Percentiles rank a stretch among this genome's conserved stretches.
Conservation (phyloP, 1,140 invertebrate genomes). For the Odontomachus brunneus region DNA sequence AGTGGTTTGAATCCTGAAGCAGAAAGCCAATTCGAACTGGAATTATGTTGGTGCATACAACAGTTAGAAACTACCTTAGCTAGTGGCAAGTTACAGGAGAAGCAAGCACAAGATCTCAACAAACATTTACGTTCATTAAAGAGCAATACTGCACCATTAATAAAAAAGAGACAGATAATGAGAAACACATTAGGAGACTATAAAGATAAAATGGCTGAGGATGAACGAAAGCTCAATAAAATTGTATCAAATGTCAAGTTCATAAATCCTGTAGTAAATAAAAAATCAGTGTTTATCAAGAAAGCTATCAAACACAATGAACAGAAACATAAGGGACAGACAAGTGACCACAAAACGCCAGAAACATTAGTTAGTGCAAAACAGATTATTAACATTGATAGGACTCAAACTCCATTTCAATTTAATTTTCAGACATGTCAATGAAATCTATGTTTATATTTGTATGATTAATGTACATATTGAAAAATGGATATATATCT, state of each 20-base stretch:
- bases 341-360: not conserved
- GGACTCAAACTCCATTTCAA: constrained; percentile 44
- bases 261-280: constrained; percentile 76
- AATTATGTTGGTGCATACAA: constrained; percentile 92
- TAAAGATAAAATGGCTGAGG: constrained; percentile 90
- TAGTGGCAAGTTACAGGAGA: constrained; percentile 87
- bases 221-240: constrained; percentile 88
- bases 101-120: constrained; percentile 87
- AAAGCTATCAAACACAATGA: constrained; percentile 75
- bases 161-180: constrained; percentile 91
- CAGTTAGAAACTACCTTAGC: constrained; percentile 87
- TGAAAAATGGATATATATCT: no score
- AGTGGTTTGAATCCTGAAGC: constrained; percentile 83
- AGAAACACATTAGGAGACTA: constrained; percentile 90
- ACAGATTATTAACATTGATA: not conserved
- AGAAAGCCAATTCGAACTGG: constrained; percentile 89
- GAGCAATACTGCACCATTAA: constrained; percentile 88
- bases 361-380: not conserved
- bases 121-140: constrained; percentile 89
- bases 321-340: not conserved
- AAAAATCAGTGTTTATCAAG: constrained; percentile 87
- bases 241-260: constrained; percentile 83
- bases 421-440: constrained; percentile 65
- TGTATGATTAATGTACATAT: not conserved
- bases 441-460: constrained; percentile 39